A percentile compares a stretch with the other conserved stretches of the same genome.
These are phyloP conservation scores for Rhadinocentrus ornatus DNA, from an alignment of 2,797 vertebrate species.

Conservation along the genomic window DNA sequence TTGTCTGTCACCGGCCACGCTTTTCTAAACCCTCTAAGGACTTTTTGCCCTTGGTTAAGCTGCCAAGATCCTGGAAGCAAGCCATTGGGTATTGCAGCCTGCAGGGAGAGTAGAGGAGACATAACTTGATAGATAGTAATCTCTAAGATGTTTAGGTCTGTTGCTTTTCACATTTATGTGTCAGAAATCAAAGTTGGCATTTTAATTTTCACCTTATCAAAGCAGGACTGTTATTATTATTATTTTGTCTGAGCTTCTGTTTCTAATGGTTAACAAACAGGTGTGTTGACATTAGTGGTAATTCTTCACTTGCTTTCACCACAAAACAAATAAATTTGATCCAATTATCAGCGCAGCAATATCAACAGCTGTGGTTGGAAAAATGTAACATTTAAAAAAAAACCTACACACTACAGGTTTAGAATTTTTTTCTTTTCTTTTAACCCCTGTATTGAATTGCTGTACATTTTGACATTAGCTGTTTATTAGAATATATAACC, in stretches of 20 bases:
- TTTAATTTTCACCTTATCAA: conserved; percentile 24
- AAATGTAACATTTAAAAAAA: conserved; percentile 12
- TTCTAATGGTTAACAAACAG: conserved; percentile 38
- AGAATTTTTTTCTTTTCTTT: background rate
- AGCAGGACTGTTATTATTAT: conserved; percentile 6
- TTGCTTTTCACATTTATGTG: background rate
- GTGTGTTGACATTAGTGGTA: conserved; percentile 14
- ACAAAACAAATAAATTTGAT: conserved; percentile 50
- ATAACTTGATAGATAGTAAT: conserved; percentile 42
- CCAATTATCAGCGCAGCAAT: conserved; percentile 49
- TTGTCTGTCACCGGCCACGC: conserved; percentile 57
- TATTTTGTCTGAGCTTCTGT: background rate
- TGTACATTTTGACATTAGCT: conserved; percentile 17
- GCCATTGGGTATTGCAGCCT: conserved; percentile 53
- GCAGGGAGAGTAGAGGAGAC: conserved; percentile 44
- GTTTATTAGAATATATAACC: conserved; percentile 8
- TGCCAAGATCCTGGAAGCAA: conserved; percentile 64
- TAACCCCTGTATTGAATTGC: conserved; percentile 14
- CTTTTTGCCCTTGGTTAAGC: conserved; percentile 65
- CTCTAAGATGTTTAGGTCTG: conserved; percentile 42
- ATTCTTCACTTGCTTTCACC: conserved; percentile 41
- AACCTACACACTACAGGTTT: conserved; percentile 2
- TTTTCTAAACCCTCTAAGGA: conserved; percentile 52
- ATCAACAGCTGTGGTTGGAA: conserved; percentile 54
- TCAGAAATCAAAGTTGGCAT: conserved; percentile 26